Conservation (phyloP, 2,888 invertebrate species). For the Crepidodera aurea region DNA sequence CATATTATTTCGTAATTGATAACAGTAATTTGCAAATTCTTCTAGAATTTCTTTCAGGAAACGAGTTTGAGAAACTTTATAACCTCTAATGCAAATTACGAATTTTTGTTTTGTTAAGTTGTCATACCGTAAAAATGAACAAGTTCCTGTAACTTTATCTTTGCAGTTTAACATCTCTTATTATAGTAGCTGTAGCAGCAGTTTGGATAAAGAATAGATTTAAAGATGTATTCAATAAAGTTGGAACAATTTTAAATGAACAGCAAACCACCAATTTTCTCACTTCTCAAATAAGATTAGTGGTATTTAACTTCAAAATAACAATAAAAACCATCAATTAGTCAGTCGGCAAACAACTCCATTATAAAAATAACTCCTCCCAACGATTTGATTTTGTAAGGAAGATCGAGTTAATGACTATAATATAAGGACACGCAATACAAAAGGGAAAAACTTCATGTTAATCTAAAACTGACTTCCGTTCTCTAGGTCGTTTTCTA, state of each 20-base stretch:
- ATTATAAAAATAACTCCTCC: slow-evolving; percentile 10
- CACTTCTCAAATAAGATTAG: not conserved
- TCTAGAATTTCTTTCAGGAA: too few species aligned
- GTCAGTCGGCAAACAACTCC: slow-evolving; percentile 2
- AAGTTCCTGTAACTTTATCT: too few species aligned
- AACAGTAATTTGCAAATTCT: too few species aligned
- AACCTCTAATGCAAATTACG: too few species aligned
- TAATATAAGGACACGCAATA: slow-evolving; percentile 41
- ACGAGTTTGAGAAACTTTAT: too few species aligned
- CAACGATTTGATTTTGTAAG: slow-evolving; percentile 25
- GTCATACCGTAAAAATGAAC: too few species aligned
- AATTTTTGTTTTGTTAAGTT: too few species aligned
- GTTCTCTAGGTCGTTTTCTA: slow-evolving; percentile 39
- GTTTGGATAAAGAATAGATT: too few species aligned
- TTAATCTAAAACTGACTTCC: slow-evolving; percentile 43
- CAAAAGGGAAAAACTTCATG: slow-evolving; percentile 39
- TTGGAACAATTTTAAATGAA: not conserved
- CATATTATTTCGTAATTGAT: too few species aligned
- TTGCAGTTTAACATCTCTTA: too few species aligned
- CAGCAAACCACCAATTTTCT: not conserved
- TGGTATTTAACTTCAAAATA: not conserved
- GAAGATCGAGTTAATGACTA: slow-evolving; percentile 37
- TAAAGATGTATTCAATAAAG: too few species aligned
- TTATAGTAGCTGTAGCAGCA: too few species aligned
- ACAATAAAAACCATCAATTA: slow-evolving; percentile 15